These are phyloP conservation scores for Sceloporus undulatus DNA, from an alignment of 2,113 vertebrate genomes.

Conservation along the genomic window DNA sequence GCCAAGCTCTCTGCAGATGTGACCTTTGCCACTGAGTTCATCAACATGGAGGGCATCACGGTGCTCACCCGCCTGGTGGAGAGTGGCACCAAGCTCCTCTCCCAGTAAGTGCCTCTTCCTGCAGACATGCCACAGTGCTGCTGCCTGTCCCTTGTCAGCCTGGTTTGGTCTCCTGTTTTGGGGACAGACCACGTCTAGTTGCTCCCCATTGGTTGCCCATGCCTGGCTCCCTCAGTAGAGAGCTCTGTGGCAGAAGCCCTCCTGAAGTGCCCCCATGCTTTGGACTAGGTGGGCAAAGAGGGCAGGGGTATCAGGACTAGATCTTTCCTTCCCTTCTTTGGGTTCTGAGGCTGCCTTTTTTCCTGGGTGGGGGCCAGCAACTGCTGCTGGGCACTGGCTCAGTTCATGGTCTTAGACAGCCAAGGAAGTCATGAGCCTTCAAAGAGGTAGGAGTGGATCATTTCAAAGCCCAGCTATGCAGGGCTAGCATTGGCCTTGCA, in stretches of 20 bases:
- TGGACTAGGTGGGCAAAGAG: too few relatives aligned
- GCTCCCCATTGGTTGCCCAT: background rate
- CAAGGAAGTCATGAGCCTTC: too few relatives aligned
- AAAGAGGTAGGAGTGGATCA: too few relatives aligned
- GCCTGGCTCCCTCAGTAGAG: background rate
- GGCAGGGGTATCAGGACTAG: too few relatives aligned
- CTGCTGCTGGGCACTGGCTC: background rate
- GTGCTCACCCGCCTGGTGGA: conserved; percentile 95
- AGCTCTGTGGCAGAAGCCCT: background rate
- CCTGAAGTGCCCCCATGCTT: too few relatives aligned
- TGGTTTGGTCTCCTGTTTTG: too few relatives aligned
- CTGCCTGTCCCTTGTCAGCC: background rate
- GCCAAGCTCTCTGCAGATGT: conserved; percentile 96
- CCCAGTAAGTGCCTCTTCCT: conserved; percentile 77
- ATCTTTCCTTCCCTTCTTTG: background rate
- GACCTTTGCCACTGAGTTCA: conserved; percentile 96
- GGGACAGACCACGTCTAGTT: background rate
- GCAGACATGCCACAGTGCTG: background rate
- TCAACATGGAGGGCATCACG: conserved; percentile 96
- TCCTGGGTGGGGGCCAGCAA: background rate
- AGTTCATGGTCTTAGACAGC: background rate
- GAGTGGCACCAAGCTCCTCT: conserved; percentile 91
- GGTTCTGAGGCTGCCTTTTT: background rate
- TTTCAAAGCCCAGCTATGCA: too few relatives aligned
- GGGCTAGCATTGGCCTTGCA: too few relatives aligned